Evolutionary conservation across 2,888 invertebrate species (phyloP).

Genomic region (Sarcophaga subvicina): DNA sequence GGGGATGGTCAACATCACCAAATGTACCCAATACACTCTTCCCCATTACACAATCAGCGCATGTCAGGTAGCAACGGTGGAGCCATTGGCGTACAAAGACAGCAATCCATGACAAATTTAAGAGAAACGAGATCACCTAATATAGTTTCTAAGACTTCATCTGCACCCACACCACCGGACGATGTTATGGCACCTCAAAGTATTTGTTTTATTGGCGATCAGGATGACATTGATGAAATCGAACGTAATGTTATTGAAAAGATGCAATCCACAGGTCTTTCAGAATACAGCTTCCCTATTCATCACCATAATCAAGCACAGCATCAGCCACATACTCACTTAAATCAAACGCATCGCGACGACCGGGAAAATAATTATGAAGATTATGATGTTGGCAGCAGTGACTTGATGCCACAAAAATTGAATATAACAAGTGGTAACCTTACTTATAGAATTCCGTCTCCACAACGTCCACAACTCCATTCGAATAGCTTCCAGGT

Average conservation of each 20-base stretch:
- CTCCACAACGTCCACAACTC: conserved; percentile 90
- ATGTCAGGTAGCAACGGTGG: conserved; percentile 59
- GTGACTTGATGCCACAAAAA: conserved; percentile 82
- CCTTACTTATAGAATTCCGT: conserved; percentile 93
- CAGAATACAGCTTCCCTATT: conserved; percentile 74
- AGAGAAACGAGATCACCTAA: conserved; percentile 76
- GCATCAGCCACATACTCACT: conserved; percentile 63
- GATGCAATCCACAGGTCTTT: conserved; percentile 76
- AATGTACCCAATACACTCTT: conserved; percentile 83
- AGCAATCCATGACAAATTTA: conserved; percentile 77
- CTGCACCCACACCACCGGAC: conserved; percentile 83
- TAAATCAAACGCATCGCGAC: conserved; percentile 53
- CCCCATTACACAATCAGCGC: conserved; percentile 85
- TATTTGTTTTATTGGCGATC: conserved; percentile 94
- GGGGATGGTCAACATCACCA: conserved; percentile 83
- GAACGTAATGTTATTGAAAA: conserved; percentile 81
- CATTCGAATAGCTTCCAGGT: conserved; percentile 88
- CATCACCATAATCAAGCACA: conserved; percentile 69
- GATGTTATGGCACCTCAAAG: conserved; percentile 97
- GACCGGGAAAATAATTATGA: conserved; percentile 69
- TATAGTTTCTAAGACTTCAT: conserved; percentile 71
- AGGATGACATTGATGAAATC: conserved; percentile 82
- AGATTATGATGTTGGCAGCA: conserved; percentile 84
- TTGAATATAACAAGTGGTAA: conserved; percentile 94
- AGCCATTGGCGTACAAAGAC: conserved; percentile 74